phyloP scores from a whole-genome alignment of 2,113 vertebrate genomes.

The Charadrius vociferus region DNA sequence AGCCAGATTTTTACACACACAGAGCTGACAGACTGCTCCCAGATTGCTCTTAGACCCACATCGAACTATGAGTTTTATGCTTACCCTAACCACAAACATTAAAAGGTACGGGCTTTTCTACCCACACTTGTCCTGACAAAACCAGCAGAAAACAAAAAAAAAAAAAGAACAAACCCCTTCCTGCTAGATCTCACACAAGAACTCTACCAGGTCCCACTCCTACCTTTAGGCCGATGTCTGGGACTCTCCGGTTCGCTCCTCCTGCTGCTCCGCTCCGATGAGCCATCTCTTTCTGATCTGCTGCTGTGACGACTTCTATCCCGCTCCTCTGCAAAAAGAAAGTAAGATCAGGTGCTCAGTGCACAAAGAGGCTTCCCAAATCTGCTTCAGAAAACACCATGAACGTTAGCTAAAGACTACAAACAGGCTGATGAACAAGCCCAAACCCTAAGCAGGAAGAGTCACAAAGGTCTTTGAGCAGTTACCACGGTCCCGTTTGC shows the following conservation, averaged over 20 bases:
- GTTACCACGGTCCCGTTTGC: constrained; percentile 81
- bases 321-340: constrained; percentile 79
- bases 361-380: neutral
- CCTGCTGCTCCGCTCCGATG: constrained; percentile 84
- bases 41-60: neutral
- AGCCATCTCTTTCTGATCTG: constrained; percentile 80
- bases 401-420: neutral
- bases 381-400: neutral
- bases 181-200: neutral
- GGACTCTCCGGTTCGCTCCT: constrained; percentile 88
- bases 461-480: neutral
- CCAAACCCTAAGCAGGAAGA: neutral
- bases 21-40: neutral
- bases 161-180: neutral
- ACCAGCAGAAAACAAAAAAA: neutral
- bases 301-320: constrained; percentile 80
- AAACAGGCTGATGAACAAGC: neutral
- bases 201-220: neutral
- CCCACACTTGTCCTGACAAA: neutral
- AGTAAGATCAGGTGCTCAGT: neutral
- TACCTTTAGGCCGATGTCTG: constrained; percentile 88
- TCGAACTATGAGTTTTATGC: rapidly evolving
- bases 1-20: neutral
- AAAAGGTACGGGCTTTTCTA: neutral
- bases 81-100: neutral